Base-by-base conservation (phyloP, 1,140 invertebrate species). In the Cylas formicarius region DNA sequence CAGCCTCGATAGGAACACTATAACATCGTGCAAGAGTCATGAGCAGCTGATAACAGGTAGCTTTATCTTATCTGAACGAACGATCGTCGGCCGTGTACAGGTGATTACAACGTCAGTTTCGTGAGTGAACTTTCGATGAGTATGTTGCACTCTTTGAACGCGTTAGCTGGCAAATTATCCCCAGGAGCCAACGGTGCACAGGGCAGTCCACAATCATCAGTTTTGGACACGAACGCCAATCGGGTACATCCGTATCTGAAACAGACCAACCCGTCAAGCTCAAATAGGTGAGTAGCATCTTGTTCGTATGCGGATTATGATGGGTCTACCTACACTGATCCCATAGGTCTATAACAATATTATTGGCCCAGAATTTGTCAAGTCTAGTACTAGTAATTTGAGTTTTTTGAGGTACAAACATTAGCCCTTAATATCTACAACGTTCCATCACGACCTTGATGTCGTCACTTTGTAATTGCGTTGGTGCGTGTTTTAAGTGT, bases 161-260 rank as follows among this genome's bases (percentile, higher is more conserved):
- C 80, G 64, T 72, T 86, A 68, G 82, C 82, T 67, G 81, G 80
- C 58, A 86, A 86, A 67, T 81, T 85, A 67, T 84, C 82, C 66
- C 82, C 82, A 59, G 36, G 37, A 26, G 23, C 8, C 17, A 33
- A 27, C 10, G 43, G 28, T 29, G 44, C 37, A 31, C 56, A 60
- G 31, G 50, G 50, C 23, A 59, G 53, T 44, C 51, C 56, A 18
- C 57, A 60, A 11, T 38, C 58, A 8, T 60, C 58, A 17, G 65
- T 72, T 31, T 67, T 74, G 50, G 75, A 76, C 65, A 61, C 67
- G 24, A 76, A 76, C 63, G 73, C 72, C 33, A 76, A 76, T 62
- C 63, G 73, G 45, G 71, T 73, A 51, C 72, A 70, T 54, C 74
- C 73, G 6, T 75, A 76, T 63, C 62, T 65, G 59, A 76, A 75